phyloP scores from a whole-genome alignment of 2,888 invertebrate genomes.

The Morpho deidamia region DNA sequence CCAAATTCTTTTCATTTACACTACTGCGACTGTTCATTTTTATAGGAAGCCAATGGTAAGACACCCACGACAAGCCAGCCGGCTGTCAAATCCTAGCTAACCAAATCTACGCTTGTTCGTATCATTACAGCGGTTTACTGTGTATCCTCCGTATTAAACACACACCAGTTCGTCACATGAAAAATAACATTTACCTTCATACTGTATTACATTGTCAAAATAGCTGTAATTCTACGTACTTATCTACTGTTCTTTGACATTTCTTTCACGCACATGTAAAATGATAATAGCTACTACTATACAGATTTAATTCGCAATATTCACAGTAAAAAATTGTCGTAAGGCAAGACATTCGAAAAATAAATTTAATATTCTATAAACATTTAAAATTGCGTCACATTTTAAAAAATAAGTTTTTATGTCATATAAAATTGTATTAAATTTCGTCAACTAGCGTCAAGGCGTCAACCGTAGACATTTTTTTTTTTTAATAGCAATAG shows the following conservation, averaged over 20 bases:
- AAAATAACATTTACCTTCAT: conserved; percentile 32
- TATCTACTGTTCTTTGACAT: conserved; percentile 53
- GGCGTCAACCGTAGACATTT: conserved; percentile 67
- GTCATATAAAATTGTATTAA: conserved; percentile 40
- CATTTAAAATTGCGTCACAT: conserved; percentile 33
- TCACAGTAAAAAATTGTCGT: conserved; percentile 27
- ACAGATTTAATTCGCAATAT: conserved; percentile 33
- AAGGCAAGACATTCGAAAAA: conserved; percentile 44
- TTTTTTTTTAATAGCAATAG: conserved; percentile 27
- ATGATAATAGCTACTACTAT: conserved; percentile 55
- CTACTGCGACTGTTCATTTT: conserved; percentile 74
- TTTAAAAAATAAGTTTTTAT: conserved; percentile 28
- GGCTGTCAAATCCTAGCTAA: conserved; percentile 63
- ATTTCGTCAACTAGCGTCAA: conserved; percentile 56
- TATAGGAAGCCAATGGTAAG: conserved; percentile 49
- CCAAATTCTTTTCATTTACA: conserved; percentile 71
- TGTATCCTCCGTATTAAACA: conserved; percentile 29
- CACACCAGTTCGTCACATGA: conserved; percentile 30
- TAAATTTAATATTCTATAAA: conserved; percentile 27
- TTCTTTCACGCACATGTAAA: conserved; percentile 69
- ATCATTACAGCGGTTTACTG: conserved; percentile 54
- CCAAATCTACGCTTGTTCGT: conserved; percentile 56
- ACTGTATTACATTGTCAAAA: conserved; percentile 59
- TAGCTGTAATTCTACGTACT: conserved; percentile 43
- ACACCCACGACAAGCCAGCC: conserved; percentile 63